phyloP scores from a whole-genome alignment of 2,888 invertebrate species.

The Eristalis pertinax region DNA sequence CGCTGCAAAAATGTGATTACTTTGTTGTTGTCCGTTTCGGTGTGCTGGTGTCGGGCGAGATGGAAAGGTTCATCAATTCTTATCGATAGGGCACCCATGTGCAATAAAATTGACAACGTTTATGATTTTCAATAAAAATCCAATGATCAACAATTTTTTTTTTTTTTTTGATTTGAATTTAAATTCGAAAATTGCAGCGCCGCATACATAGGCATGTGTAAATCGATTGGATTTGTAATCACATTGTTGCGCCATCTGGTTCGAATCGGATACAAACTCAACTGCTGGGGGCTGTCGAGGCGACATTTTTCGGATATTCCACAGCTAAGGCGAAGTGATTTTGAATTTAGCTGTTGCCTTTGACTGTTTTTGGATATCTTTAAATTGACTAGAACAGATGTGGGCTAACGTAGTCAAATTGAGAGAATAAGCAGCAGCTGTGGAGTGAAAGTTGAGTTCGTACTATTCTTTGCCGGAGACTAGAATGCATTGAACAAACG shows the following conservation, averaged over 20 bases:
- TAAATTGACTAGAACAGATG: too few relatives aligned
- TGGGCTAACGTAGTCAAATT: too few relatives aligned
- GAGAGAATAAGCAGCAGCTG: too few relatives aligned
- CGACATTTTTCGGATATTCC: background rate
- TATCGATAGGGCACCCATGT: slow-evolving; percentile 34
- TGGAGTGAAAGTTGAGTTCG: too few relatives aligned
- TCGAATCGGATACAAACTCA: background rate
- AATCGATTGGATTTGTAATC: background rate
- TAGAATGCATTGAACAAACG: too few relatives aligned
- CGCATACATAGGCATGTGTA: background rate
- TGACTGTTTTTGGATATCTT: background rate
- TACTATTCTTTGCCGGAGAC: background rate
- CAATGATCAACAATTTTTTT: background rate
- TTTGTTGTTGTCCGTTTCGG: background rate
- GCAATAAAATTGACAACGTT: slow-evolving; percentile 16
- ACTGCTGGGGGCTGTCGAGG: background rate
- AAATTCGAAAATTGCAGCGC: slow-evolving; percentile 2
- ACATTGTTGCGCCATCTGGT: background rate
- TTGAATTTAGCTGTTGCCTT: background rate
- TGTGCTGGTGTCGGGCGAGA: background rate
- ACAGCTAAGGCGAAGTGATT: background rate
- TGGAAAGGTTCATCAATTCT: slow-evolving; percentile 5
- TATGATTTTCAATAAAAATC: background rate
- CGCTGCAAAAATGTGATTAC: slow-evolving; percentile 20
- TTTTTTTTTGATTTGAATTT: slow-evolving; percentile 29